Percentiles rank a stretch among this genome's conserved stretches.
phyloP scores from a whole-genome alignment of 2,797 vertebrate genomes.

The Danio albolineatus region DNA sequence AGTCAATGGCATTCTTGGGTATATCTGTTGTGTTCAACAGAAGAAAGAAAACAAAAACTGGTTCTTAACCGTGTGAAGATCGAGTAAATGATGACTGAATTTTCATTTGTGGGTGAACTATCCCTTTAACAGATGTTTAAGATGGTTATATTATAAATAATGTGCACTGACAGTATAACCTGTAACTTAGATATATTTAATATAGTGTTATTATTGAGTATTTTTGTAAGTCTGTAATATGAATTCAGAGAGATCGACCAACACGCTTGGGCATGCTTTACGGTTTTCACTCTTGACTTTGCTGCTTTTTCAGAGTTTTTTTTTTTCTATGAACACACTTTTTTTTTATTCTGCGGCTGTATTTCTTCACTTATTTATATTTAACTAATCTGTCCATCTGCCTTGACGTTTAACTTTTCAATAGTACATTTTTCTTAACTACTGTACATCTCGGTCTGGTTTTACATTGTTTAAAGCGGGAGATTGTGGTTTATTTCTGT shows the following conservation, averaged over 20 bases:
- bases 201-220: not conserved
- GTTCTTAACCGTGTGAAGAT: too few relatives aligned
- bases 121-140: too few relatives aligned
- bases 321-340: constrained; percentile 9
- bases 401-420: constrained; percentile 21
- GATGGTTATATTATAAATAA: too few relatives aligned
- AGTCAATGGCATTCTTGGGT: too few relatives aligned
- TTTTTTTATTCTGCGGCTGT: constrained; percentile 31
- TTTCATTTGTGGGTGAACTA: too few relatives aligned
- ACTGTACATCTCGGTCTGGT: not conserved
- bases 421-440: constrained; percentile 10
- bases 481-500: not conserved
- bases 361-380: not conserved
- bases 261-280: constrained; percentile 46
- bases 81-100: too few relatives aligned
- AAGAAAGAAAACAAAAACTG: too few relatives aligned
- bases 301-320: constrained; percentile 42
- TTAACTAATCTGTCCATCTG: not conserved
- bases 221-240: not conserved
- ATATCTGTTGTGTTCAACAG: too few relatives aligned
- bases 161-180: too few relatives aligned
- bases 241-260: constrained; percentile 6
- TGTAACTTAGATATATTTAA: too few relatives aligned
- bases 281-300: constrained; percentile 63
- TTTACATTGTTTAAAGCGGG: constrained; percentile 7